Base-by-base conservation (phyloP, 2,888 invertebrate genomes). In the Linyphia triangularis region DNA sequence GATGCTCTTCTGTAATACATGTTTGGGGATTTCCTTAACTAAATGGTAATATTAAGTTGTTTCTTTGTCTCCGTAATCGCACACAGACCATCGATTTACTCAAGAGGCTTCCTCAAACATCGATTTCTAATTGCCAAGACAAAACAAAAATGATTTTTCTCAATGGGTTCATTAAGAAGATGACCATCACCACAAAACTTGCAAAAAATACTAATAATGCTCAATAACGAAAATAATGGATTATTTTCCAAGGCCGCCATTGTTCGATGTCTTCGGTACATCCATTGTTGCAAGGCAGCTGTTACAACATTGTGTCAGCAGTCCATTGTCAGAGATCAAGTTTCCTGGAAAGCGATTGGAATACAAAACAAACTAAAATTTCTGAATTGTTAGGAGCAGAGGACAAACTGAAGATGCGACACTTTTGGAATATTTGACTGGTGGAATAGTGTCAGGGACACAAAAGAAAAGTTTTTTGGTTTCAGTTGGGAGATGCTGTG, bases 261-360 rank as follows among this genome's bases (percentile, higher is more conserved):
- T 88, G 86, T 88, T 81, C 33, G 81, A 72, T 59, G 70, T 57
- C 81, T 81, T 69, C 43, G 43, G 43, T 51, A 57, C 72, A 70
- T 61, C 79, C 13, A 73, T 81, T 82, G 81, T 81, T 73, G 40
- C 61, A 67, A 30, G 57, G 81, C 86, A 88, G 73, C 86, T 88
- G 86, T 88, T 86, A 88, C 86, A 75, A 88, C 86, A 81, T 81
- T 75, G 75, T 88, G 86, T 86, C 85, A 79, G 79, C 70, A 65
- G 65, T 30, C 86, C 69, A 88, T 88, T 88, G 86, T 88, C 30
- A 73, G 61, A 19, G 67, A 51, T 88, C 51, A 51, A 33, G n/a
- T 88, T 88, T 81, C 86, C 81, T 81, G 43, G 81, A 81, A 82
- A 81, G 75, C 86, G 22, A 69, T 67, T 24, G 65, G 86, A 81